phyloP scores from a whole-genome alignment of 2,113 vertebrate genomes.

The Rhagologus leucostigma region DNA sequence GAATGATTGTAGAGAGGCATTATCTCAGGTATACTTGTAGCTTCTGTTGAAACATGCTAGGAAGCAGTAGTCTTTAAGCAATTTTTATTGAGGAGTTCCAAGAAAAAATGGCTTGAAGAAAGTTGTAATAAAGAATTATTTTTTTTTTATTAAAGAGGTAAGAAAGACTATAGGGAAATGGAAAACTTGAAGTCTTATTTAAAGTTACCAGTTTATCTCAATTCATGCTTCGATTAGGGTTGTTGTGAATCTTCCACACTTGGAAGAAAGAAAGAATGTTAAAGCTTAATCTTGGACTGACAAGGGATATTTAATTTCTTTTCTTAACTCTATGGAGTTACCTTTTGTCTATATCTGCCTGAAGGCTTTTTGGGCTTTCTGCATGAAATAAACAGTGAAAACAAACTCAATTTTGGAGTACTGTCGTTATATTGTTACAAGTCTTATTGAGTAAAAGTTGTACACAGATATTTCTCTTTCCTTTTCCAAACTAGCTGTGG shows the following conservation, averaged over 20 bases:
- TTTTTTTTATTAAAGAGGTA: neutral
- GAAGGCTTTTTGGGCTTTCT: neutral
- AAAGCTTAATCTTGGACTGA: neutral
- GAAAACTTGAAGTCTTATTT: neutral
- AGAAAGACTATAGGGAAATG: neutral
- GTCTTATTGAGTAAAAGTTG: neutral
- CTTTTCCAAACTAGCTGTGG: slow-evolving; percentile 83
- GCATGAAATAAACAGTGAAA: neutral
- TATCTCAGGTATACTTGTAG: neutral
- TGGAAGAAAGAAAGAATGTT: neutral
- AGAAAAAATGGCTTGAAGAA: neutral
- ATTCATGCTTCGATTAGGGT: neutral
- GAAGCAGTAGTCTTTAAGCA: neutral
- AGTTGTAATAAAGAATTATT: neutral
- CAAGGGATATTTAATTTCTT: neutral
- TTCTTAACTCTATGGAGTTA: neutral
- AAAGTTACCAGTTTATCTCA: neutral
- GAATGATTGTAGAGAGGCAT: neutral
- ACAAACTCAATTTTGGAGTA: neutral
- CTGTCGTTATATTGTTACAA: neutral
- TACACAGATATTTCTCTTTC: neutral
- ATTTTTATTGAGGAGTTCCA: neutral
- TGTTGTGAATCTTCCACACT: neutral
- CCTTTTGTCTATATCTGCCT: neutral
- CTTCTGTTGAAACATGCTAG: neutral